Conservation (phyloP, 2,888 invertebrate species). For the Neoitamus cyanurus region DNA sequence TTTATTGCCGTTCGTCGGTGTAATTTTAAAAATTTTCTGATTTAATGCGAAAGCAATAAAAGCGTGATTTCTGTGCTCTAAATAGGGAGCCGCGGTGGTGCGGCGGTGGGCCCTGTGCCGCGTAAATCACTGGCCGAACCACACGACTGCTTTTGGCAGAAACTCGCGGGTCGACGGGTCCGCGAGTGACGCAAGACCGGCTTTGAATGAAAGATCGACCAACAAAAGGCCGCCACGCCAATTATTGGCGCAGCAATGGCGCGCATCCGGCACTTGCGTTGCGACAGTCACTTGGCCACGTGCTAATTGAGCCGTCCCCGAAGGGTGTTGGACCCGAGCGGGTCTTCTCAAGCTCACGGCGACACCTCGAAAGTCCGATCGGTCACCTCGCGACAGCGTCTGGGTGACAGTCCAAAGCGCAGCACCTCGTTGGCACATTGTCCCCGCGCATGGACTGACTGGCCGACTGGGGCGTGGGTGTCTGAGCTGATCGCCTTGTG, state of each 20-base stretch:
- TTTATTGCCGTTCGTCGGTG: slow-evolving; percentile 46
- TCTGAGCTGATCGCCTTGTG: slow-evolving; percentile 28
- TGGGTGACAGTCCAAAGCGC: not conserved
- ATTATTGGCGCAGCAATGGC: slow-evolving; percentile 20
- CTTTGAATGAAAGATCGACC: slow-evolving; percentile 7
- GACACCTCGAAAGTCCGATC: slow-evolving; percentile 17
- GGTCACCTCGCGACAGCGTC: not conserved
- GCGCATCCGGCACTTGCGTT: slow-evolving; percentile 2
- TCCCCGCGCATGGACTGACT: not conserved
- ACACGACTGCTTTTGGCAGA: not conserved
- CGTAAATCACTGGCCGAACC: not conserved
- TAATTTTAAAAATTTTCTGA: slow-evolving; percentile 39
- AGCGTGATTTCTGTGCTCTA: slow-evolving; percentile 22
- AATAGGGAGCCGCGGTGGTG: not conserved
- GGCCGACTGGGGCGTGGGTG: slow-evolving; percentile 8
- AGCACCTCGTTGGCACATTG: too few species aligned
- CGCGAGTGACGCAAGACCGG: slow-evolving; percentile 6
- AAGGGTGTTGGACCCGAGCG: slow-evolving; percentile 9
- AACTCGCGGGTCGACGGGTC: not conserved
- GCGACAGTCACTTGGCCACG: slow-evolving; percentile 7
- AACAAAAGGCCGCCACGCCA: slow-evolving; percentile 2
- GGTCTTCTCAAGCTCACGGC: not conserved
- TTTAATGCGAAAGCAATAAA: slow-evolving; percentile 40
- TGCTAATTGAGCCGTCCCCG: slow-evolving; percentile 32
- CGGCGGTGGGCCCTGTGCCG: not conserved